A percentile compares a stretch with the other conserved stretches of the same genome.
phyloP scores from a whole-genome alignment of 2,113 vertebrate genomes.

The Rhizomys pruinosus region DNA sequence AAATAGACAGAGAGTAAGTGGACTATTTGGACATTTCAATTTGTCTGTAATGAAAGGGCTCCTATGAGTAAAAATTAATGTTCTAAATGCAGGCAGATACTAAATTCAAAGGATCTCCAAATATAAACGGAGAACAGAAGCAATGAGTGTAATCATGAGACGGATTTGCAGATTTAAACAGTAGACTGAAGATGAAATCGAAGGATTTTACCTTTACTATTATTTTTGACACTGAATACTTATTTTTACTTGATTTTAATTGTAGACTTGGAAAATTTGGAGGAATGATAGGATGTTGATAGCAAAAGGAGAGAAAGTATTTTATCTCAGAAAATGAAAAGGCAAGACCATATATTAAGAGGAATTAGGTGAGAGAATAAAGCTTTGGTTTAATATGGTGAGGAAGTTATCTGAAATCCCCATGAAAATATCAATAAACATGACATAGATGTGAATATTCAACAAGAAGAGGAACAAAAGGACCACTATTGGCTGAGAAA shows the following conservation, averaged over 20 bases:
- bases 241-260: not conserved
- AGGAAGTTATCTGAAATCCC: not conserved
- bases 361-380: not conserved
- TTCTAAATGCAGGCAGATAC: slow-evolving; percentile 33
- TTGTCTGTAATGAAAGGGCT: not conserved
- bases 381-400: not conserved
- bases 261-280: not conserved
- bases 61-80: not conserved
- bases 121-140: not conserved
- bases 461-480: not conserved
- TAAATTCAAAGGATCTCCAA: not conserved
- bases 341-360: not conserved
- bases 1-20: not conserved
- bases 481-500: not conserved
- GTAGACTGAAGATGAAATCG: not conserved
- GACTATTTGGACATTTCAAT: not conserved
- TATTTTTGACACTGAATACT: not conserved
- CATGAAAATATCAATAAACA: slow-evolving; percentile 27
- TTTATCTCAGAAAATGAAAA: not conserved
- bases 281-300: not conserved
- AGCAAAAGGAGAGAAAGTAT: not conserved
- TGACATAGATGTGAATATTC: not conserved
- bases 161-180: slow-evolving; percentile 9
- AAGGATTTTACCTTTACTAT: not conserved
- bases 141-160: not conserved